Evolutionary conservation across 2,113 vertebrate genomes (phyloP).

Genomic region (Trichomycterus rosablanca): DNA sequence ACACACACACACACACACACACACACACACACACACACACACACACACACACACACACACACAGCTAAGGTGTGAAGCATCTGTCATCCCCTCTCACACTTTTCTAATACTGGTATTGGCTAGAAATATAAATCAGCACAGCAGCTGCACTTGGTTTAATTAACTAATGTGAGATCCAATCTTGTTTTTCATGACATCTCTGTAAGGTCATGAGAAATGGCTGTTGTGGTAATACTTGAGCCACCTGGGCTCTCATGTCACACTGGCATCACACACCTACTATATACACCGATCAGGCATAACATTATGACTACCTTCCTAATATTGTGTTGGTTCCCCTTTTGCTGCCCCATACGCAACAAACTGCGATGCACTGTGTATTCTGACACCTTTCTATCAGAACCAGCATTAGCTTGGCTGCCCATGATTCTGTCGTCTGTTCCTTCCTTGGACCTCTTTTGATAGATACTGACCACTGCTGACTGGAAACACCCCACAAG

Average conservation of each 20-base stretch:
- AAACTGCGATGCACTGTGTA: no score
- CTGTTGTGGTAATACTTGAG: slow-evolving; percentile 14
- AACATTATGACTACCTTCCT: no score
- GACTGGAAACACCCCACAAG: no score
- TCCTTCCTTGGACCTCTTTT: no score
- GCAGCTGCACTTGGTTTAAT: slow-evolving; percentile 29
- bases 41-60: not conserved
- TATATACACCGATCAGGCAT: no score
- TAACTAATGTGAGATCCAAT: slow-evolving; percentile 15
- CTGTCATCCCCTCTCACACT: slow-evolving; percentile 5
- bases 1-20: not conserved
- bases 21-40: not conserved
- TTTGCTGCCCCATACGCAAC: no score
- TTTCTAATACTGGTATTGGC: slow-evolving; percentile 22
- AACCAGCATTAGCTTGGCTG: no score
- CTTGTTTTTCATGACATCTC: slow-evolving; percentile 28
- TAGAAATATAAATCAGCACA: slow-evolving; percentile 39
- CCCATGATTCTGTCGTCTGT: no score
- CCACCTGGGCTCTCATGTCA: slow-evolving; percentile 27
- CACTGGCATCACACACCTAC: no score
- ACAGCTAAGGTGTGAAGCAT: not conserved
- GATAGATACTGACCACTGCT: no score
- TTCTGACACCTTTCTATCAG: no score
- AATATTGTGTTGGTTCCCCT: no score
- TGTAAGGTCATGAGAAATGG: slow-evolving; percentile 30